A percentile compares a stretch with the other conserved stretches of the same genome.
These are phyloP conservation scores for Nineta flava DNA, from an alignment of 2,888 invertebrate species.

Conservation along the genomic window DNA sequence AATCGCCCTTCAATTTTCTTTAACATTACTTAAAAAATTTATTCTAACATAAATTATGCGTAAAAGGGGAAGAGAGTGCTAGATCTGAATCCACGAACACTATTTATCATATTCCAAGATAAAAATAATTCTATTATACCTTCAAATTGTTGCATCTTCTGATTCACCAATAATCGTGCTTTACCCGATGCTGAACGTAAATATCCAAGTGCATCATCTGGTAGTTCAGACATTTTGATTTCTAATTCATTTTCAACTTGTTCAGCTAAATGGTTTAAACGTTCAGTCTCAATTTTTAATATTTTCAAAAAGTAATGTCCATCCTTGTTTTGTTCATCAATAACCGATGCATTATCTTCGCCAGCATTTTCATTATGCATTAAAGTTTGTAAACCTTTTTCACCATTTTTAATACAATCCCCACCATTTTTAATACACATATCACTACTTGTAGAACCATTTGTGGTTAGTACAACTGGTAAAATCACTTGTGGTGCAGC, in stretches of 20 bases:
- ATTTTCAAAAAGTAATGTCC: conserved; percentile 64
- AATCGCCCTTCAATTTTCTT: too few species aligned
- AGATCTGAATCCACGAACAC: too few species aligned
- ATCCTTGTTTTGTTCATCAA: conserved; percentile 35
- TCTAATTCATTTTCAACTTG: conserved; percentile 53
- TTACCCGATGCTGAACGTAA: conserved; percentile 82
- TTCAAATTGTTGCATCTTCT: conserved; percentile 92
- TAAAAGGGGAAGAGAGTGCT: too few species aligned
- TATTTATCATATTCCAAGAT: too few species aligned
- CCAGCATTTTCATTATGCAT: conserved; percentile 11
- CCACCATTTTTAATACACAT: conserved; percentile 15
- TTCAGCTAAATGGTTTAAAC: conserved; percentile 49
- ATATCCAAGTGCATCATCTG: conserved; percentile 69
- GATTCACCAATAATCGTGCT: conserved; percentile 70
- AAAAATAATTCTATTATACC: conserved; percentile 30
- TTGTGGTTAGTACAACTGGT: conserved; percentile 20
- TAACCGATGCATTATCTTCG: conserved; percentile 16
- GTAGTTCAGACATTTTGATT: conserved; percentile 32
- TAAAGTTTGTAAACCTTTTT: conserved; percentile 12
- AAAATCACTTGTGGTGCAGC: conserved; percentile 29
- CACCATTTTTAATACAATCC: conserved; percentile 20
- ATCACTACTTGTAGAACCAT: conserved; percentile 3
- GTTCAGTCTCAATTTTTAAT: conserved; percentile 55
- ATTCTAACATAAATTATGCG: too few species aligned
- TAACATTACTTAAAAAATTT: too few species aligned